Evolutionary conservation across 1,140 invertebrate species (phyloP), one percentile per base, ranked within the genome.

Genomic region (Riptortus pedestris): DNA sequence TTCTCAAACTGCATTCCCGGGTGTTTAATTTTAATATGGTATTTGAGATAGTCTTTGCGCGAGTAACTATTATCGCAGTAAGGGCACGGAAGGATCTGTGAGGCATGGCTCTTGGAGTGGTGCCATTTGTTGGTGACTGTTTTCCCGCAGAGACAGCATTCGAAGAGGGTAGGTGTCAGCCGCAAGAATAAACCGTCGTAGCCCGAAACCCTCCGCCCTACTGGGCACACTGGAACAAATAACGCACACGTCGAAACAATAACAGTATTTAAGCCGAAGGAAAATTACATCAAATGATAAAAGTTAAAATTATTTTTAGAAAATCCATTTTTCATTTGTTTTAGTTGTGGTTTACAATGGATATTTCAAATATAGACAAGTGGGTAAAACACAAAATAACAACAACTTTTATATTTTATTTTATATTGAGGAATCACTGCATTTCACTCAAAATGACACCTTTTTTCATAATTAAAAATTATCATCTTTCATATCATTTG

Each of bases 121-220:
- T 91, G 88, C 86, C 88, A 89, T 72, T 87, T 79, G 77, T 90
- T 90, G 73, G 86, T 86, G 63, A 90, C 87, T 78, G 88, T 84
- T 79, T 90, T 91, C 71, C 85, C 85, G 75, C 88, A 91, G 22
- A 83, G 81, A 69, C 85, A 84, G 77, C 88, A 91, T 14, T 60
- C 38, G 64, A 65, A 68, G 62, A 55, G 67, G 18, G 60, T 16
- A n/a, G 65, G 60, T 47, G 67, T 66, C 22, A 66, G 43, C 60
- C 59, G 48, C 22, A 62, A 31, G 60, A 68, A 68, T 51, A 68
- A 28, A 28, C 47, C 28, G 28, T 67, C 66, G 43, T 67, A 67
- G 38, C 47, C 60, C 22, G n/a, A 20, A 20, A 24, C 48, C 48
- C 48, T 51, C 22, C 48, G 48, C 48, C 48, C 48, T 38, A 38